These are phyloP conservation scores for Uloborus diversus DNA, from an alignment of 1,140 invertebrate species.

Conservation along the genomic window DNA sequence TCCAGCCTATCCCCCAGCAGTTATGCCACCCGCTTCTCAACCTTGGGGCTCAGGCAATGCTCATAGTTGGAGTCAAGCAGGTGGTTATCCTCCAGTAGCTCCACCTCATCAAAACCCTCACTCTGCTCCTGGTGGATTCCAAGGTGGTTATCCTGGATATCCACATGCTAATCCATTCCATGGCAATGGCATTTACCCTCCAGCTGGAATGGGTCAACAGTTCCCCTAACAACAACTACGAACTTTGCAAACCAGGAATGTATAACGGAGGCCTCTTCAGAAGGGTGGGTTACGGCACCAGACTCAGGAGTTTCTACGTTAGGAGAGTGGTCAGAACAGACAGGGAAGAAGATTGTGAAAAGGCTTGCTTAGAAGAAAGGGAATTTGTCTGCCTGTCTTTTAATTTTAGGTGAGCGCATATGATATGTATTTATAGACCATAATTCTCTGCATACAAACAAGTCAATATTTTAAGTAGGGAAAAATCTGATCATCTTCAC, in stretches of 20 bases:
- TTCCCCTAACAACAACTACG: constrained; percentile 46
- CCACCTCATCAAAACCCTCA: constrained; percentile 36
- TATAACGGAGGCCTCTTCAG: constrained; percentile 41
- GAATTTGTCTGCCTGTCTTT: constrained; percentile 88
- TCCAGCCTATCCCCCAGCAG: constrained; percentile 31
- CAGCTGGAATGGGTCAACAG: constrained; percentile 36
- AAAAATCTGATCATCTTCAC: too few species aligned
- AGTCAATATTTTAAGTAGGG: too few species aligned
- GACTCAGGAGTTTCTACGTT: constrained; percentile 81
- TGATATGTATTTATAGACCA: neutral
- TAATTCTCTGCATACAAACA: too few species aligned
- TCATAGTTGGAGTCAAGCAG: constrained; percentile 41
- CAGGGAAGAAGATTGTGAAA: constrained; percentile 79
- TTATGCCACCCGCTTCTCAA: constrained; percentile 25
- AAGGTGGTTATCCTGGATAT: constrained; percentile 18
- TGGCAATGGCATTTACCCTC: constrained; percentile 33
- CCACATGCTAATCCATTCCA: constrained; percentile 32
- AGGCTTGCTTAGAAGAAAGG: constrained; percentile 81
- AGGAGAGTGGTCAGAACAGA: constrained; percentile 77
- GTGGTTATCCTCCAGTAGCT: constrained; percentile 42
- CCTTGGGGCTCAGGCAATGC: constrained; percentile 51
- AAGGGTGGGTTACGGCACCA: constrained; percentile 75
- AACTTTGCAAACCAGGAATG: constrained; percentile 44
- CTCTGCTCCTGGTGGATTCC: constrained; percentile 8
- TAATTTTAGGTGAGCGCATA: constrained; percentile 67